These are phyloP conservation scores for Elgaria multicarinata DNA, from an alignment of 2,113 vertebrate genomes.

Conservation along the genomic window DNA sequence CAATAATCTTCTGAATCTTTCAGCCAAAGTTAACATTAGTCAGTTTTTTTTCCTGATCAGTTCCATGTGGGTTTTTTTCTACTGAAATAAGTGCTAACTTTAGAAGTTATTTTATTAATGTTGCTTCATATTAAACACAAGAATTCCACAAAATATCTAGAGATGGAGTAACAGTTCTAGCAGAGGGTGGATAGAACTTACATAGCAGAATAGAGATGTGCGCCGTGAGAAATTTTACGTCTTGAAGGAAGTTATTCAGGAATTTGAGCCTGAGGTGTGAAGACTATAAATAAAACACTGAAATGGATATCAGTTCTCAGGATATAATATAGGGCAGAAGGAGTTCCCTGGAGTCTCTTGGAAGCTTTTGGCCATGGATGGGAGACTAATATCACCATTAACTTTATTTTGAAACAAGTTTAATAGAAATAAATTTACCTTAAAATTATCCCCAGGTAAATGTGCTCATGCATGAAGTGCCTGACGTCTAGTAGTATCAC, in stretches of 20 bases:
- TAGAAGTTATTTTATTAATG: not conserved
- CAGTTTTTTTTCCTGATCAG: not conserved
- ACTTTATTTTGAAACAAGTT: not conserved
- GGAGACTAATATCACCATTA: not conserved
- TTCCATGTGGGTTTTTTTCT: slow-evolving; percentile 18
- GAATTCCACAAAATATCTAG: not conserved
- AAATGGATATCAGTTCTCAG: not conserved
- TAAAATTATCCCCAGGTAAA: not conserved
- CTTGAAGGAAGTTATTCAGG: not conserved
- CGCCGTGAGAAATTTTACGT: not conserved
- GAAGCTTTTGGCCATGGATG: not conserved
- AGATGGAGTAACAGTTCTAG: not conserved
- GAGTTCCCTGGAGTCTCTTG: not conserved
- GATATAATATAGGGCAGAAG: not conserved
- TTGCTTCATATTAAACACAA: slow-evolving; percentile 6
- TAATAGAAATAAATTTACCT: not conserved
- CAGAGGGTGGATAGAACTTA: not conserved
- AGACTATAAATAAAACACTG: not conserved
- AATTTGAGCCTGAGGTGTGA: not conserved
- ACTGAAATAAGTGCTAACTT: slow-evolving; percentile 7
- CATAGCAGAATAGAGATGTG: not conserved
- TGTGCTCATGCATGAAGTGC: not conserved
- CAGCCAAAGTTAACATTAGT: slow-evolving; percentile 4
- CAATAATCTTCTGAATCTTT: not conserved
- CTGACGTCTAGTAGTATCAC: not conserved